phyloP scores from a whole-genome alignment of 1,140 invertebrate genomes.

The Aleiodes sp. region DNA sequence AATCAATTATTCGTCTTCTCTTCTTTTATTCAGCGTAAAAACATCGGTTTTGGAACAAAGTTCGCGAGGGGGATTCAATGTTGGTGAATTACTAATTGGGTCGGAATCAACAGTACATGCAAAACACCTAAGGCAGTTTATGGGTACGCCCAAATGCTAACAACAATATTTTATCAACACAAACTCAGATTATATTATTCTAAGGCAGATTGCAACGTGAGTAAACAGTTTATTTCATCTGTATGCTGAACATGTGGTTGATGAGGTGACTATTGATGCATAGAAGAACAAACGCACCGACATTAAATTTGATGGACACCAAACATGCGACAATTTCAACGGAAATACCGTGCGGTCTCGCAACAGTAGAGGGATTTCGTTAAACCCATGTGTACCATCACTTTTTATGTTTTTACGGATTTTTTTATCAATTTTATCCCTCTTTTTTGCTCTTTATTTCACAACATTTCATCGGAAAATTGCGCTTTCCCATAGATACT shows the following conservation, averaged over 20 bases:
- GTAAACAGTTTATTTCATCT: background rate
- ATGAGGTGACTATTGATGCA: background rate
- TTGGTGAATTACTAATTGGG: background rate
- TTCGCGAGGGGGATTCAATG: background rate
- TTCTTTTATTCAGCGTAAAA: no score
- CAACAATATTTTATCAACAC: no score
- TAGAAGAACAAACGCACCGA: background rate
- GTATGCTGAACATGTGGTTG: background rate
- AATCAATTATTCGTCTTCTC: slow-evolving; percentile 1
- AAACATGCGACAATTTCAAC: background rate
- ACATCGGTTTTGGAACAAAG: background rate
- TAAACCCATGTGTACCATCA: no score
- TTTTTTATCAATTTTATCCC: no score
- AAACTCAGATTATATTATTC: no score
- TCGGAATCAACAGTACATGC: background rate
- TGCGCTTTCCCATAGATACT: no score
- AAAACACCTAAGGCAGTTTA: background rate
- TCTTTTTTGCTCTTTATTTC: no score
- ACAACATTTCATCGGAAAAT: no score
- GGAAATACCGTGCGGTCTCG: background rate
- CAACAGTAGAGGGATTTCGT: no score
- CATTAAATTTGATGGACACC: background rate
- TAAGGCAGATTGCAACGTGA: background rate
- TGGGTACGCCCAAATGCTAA: no score
- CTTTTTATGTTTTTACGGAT: no score